Evolutionary conservation across 2,797 vertebrate species (phyloP).

Genomic region (Sebastes diaconus): DNA sequence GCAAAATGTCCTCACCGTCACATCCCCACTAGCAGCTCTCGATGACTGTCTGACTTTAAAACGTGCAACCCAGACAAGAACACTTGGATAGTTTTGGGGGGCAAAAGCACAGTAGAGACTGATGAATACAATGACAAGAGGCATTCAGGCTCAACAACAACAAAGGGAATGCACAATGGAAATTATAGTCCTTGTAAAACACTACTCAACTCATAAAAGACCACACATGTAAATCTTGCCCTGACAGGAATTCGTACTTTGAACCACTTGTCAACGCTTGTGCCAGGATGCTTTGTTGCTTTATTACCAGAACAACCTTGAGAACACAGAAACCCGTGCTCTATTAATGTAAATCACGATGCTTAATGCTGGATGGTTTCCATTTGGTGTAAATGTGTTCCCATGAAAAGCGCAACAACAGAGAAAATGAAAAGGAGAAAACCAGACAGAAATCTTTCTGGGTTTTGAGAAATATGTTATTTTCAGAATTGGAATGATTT

Average conservation of each 20-base stretch:
- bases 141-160: background rate
- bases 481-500: background rate
- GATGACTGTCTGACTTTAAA: background rate
- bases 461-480: background rate
- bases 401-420: background rate
- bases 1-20: too few relatives aligned
- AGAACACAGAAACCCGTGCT: background rate
- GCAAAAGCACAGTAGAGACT: background rate
- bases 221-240: conserved; percentile 1
- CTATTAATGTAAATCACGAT: conserved; percentile 16
- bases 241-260: conserved; percentile 16
- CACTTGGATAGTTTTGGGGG: background rate
- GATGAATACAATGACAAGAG: conserved; percentile 20
- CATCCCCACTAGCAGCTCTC: background rate
- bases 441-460: background rate
- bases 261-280: background rate
- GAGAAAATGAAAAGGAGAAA: background rate
- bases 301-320: conserved; percentile 11
- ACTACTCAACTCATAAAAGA: conserved; percentile 21
- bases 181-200: conserved; percentile 30
- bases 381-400: background rate
- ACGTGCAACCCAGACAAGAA: background rate
- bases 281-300: conserved; percentile 22
- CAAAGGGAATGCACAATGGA: background rate
- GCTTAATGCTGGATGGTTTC: background rate